These are phyloP conservation scores for Beris morrisii DNA, from an alignment of 2,888 invertebrate genomes.

Conservation along the genomic window DNA sequence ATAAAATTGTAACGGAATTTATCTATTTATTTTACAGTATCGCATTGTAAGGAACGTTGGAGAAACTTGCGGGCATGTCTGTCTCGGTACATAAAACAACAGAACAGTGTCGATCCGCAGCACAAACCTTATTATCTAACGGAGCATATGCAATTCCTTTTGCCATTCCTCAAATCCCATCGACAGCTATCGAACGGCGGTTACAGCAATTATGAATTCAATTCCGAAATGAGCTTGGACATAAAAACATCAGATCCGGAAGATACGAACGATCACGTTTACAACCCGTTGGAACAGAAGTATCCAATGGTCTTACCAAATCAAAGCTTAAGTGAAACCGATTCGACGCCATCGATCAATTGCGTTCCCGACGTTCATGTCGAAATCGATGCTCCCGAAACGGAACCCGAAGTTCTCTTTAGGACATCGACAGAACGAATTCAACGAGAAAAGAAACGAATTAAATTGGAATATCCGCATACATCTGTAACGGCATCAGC, in stretches of 20 bases:
- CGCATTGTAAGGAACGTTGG: slow-evolving; percentile 57
- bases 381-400: slow-evolving; percentile 21
- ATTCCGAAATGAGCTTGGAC: slow-evolving; percentile 42
- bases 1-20: not conserved
- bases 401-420: slow-evolving; percentile 33
- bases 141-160: slow-evolving; percentile 55
- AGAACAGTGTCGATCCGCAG: slow-evolving; percentile 52
- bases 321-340: slow-evolving; percentile 30
- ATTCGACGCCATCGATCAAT: slow-evolving; percentile 45
- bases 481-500: not conserved
- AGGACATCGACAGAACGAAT: slow-evolving; percentile 29
- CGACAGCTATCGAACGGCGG: slow-evolving; percentile 44
- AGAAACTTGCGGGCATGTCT: slow-evolving; percentile 55
- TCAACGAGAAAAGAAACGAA: slow-evolving; percentile 25
- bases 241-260: slow-evolving; percentile 51
- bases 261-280: slow-evolving; percentile 52
- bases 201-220: not conserved
- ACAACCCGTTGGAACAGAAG: slow-evolving; percentile 44
- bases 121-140: slow-evolving; percentile 57
- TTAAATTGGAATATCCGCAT: slow-evolving; percentile 41
- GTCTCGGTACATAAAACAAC: slow-evolving; percentile 55
- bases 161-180: slow-evolving; percentile 55
- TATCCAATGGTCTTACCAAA: slow-evolving; percentile 35
- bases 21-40: slow-evolving; percentile 44
- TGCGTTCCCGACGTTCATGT: slow-evolving; percentile 34